These are phyloP conservation scores for Phainopepla nitens DNA, from an alignment of 2,113 vertebrate species.

Conservation along the genomic window DNA sequence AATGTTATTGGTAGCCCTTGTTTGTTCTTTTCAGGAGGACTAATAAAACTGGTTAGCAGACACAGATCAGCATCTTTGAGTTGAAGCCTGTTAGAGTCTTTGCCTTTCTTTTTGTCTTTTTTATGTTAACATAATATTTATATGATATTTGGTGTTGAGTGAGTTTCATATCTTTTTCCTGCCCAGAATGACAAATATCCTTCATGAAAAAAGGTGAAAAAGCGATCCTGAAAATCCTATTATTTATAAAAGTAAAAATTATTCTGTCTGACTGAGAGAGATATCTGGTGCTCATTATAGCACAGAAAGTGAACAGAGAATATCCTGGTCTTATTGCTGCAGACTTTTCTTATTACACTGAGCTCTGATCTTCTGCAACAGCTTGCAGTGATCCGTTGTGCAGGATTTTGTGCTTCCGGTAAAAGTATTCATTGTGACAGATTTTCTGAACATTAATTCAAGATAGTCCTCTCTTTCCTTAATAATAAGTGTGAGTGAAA, in stretches of 20 bases:
- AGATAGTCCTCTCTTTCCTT: background rate
- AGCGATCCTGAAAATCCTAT: background rate
- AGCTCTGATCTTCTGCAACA: background rate
- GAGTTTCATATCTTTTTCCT: background rate
- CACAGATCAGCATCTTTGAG: background rate
- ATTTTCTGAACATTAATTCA: background rate
- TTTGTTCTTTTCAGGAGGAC: background rate
- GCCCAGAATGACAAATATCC: background rate
- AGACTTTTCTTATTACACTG: background rate
- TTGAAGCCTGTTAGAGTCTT: background rate
- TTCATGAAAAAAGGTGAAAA: background rate
- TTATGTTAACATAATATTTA: background rate
- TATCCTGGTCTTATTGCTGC: background rate
- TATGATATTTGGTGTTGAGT: background rate
- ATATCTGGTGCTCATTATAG: accelerated
- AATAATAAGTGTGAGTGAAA: background rate
- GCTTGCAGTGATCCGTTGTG: background rate
- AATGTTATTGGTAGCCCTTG: background rate
- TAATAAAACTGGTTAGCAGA: background rate
- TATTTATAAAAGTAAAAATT: background rate
- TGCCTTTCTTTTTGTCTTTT: background rate
- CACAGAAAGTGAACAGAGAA: background rate
- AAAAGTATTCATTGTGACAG: background rate
- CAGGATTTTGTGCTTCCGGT: background rate
- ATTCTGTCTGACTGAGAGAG: background rate